A percentile compares a stretch with the other conserved stretches of the same genome.
These are phyloP conservation scores for Uropsilus gracilis DNA, from an alignment of 2,113 vertebrate genomes.

Conservation along the genomic window DNA sequence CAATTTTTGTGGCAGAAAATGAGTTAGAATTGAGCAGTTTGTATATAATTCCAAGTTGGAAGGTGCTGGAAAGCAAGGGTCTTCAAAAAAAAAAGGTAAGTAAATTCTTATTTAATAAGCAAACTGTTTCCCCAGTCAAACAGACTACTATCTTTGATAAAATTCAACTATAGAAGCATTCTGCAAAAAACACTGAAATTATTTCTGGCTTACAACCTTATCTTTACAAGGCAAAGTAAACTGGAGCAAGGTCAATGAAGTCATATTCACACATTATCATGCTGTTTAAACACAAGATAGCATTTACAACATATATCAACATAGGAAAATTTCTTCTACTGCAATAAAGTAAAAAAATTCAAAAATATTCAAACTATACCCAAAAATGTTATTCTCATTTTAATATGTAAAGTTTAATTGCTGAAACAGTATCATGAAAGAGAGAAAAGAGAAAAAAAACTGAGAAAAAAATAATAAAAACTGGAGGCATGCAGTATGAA, in stretches of 20 bases:
- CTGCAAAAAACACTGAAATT: conserved; percentile 6
- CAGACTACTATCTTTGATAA: background rate
- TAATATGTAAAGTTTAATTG: conserved; percentile 3
- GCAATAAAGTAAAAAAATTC: background rate
- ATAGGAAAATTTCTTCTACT: background rate
- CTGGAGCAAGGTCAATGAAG: conserved; percentile 17
- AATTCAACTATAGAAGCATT: conserved; percentile 18
- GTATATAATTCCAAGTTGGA: background rate
- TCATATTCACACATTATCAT: background rate
- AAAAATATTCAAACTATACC: conserved; percentile 4
- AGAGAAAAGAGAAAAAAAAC: background rate
- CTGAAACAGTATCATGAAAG: background rate
- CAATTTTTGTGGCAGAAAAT: background rate
- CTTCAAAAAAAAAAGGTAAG: background rate
- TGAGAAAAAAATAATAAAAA: background rate
- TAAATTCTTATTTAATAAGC: conserved; percentile 46
- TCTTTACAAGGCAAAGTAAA: conserved; percentile 31
- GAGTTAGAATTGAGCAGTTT: background rate
- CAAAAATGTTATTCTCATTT: background rate
- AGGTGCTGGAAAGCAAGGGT: background rate
- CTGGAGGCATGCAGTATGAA: background rate
- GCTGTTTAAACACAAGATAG: background rate
- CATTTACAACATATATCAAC: background rate
- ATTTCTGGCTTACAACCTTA: conserved; percentile 46
- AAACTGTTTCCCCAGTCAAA: background rate